A percentile compares a stretch with the other conserved stretches of the same genome.
Conservation (phyloP, 2,888 invertebrate genomes). For the Incurvaria masculella region DNA sequence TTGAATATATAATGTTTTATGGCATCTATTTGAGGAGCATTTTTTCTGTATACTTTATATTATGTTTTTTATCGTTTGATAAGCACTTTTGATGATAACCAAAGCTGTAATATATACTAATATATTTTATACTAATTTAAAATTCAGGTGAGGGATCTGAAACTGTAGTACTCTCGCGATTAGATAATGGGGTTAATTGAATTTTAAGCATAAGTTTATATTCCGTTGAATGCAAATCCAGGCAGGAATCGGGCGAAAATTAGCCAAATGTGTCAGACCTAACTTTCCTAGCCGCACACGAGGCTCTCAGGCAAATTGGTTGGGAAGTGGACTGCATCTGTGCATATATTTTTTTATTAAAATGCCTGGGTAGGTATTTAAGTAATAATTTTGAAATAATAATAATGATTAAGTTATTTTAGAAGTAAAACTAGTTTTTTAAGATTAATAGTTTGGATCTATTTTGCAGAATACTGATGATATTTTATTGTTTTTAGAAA, state of each 20-base stretch:
- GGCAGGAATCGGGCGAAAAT: neutral
- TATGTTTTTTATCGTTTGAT: too few relatives aligned
- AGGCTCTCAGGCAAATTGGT: neutral
- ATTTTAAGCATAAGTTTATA: neutral
- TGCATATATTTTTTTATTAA: too few relatives aligned
- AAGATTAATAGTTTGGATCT: neutral
- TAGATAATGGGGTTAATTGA: neutral
- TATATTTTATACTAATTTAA: too few relatives aligned
- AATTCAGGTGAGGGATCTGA: neutral
- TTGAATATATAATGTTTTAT: too few relatives aligned
- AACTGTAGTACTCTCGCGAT: too few relatives aligned
- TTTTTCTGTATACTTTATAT: too few relatives aligned
- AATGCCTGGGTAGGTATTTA: too few relatives aligned
- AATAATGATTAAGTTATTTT: neutral
- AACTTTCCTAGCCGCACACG: neutral
- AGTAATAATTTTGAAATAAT: neutral
- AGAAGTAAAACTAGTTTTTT: neutral
- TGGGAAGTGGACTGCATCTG: neutral
- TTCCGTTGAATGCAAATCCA: neutral
- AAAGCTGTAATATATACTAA: too few relatives aligned
- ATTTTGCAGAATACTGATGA: constrained; percentile 2
- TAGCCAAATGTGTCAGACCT: too few relatives aligned
- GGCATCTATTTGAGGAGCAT: too few relatives aligned
- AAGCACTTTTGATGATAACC: too few relatives aligned
- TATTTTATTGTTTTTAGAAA: too few relatives aligned